Percentiles rank a stretch among this genome's conserved stretches.
Evolutionary conservation across 2,797 vertebrate genomes (phyloP).

Genomic region (Thunnus albacares): DNA sequence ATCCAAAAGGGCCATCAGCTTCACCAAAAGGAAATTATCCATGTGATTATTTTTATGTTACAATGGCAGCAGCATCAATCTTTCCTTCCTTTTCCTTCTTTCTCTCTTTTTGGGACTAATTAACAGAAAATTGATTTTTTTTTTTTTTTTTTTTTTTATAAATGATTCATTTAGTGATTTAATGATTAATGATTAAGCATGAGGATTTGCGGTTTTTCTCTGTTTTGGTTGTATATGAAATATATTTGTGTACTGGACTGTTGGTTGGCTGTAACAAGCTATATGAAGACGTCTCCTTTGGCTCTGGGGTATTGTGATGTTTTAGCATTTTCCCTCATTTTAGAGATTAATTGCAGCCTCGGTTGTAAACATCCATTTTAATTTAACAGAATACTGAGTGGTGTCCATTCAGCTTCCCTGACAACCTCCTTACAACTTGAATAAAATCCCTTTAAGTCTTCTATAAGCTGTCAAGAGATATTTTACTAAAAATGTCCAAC

Average conservation of each 20-base stretch:
- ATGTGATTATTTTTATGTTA: not conserved
- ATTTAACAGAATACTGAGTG: not conserved
- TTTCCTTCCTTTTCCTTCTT: not conserved
- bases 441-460: not conserved
- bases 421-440: not conserved
- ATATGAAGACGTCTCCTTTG: not conserved
- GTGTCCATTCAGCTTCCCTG: not conserved
- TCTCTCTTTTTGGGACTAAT: not conserved
- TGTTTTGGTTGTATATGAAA: not conserved
- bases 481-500: not conserved
- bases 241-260: not conserved
- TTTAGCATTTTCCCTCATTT: not conserved
- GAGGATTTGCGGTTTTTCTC: not conserved
- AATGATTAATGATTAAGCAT: no score
- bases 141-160: no score
- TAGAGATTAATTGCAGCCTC: not conserved
- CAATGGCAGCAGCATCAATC: not conserved
- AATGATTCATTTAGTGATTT: no score
- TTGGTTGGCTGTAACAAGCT: constrained; percentile 1
- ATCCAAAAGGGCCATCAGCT: constrained; percentile 10
- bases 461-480: not conserved
- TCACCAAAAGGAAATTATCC: not conserved
- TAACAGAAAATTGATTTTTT: not conserved
- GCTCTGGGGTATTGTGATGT: no score
- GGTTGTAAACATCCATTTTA: not conserved